phyloP scores from a whole-genome alignment of 2,888 invertebrate genomes.

The Philhelius pedissequus region DNA sequence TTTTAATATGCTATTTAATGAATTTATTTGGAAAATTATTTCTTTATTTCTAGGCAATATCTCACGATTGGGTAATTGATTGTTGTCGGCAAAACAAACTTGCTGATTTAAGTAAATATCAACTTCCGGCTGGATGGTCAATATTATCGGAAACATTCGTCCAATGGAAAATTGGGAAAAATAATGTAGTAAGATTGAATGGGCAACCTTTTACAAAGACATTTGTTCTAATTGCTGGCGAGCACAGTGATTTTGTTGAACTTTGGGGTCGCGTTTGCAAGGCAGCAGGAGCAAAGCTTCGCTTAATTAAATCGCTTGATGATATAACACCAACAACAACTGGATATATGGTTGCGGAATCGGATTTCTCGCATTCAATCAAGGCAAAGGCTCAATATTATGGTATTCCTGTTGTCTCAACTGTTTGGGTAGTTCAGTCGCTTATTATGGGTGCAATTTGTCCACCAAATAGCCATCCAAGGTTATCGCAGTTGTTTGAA shows the following conservation, averaged over 20 bases:
- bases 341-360: conserved; percentile 82
- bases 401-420: conserved; percentile 83
- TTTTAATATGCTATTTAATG: neutral
- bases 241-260: conserved; percentile 80
- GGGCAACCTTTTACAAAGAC: conserved; percentile 80
- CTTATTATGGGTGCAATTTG: conserved; percentile 82
- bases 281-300: conserved; percentile 80
- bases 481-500: conserved; percentile 73
- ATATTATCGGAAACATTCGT: conserved; percentile 79
- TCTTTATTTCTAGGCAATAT: conserved; percentile 79
- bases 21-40: neutral
- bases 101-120: conserved; percentile 79
- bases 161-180: conserved; percentile 75
- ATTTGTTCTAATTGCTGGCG: conserved; percentile 80
- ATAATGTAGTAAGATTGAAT: conserved; percentile 75
- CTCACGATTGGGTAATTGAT: conserved; percentile 86
- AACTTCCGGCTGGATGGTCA: conserved; percentile 83
- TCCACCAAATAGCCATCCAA: conserved; percentile 80
- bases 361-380: conserved; percentile 82
- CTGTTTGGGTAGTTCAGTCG: conserved; percentile 85
- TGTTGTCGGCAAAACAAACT: conserved; percentile 80
- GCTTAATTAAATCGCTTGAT: conserved; percentile 79
- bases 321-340: conserved; percentile 80
- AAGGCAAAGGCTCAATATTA: conserved; percentile 80
- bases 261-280: conserved; percentile 84